A percentile compares a stretch with the other conserved stretches of the same genome.
Conservation (phyloP, 2,113 vertebrate species). For the Eleginops maclovinus region DNA sequence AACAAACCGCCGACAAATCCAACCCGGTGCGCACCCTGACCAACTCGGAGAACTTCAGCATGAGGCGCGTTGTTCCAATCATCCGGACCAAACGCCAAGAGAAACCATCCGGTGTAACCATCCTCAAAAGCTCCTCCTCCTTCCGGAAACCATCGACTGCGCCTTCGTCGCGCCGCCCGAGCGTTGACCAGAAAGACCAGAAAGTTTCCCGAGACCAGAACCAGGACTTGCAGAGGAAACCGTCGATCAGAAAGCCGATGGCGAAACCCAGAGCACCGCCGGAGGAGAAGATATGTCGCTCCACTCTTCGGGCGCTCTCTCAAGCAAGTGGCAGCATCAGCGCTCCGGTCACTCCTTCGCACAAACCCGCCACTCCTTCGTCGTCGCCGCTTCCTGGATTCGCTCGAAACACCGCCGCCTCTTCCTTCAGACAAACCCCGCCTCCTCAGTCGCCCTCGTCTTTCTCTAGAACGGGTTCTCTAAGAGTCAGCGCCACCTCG, state of each 20-base stretch:
- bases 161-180: slow-evolving; percentile 30
- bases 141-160: slow-evolving; percentile 17
- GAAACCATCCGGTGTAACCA: slow-evolving; percentile 20
- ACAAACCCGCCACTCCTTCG: slow-evolving; percentile 57
- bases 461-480: slow-evolving; percentile 17
- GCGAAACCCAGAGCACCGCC: slow-evolving; percentile 70
- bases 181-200: slow-evolving; percentile 56
- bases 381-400: slow-evolving; percentile 81
- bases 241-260: slow-evolving; percentile 78
- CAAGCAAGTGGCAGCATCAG: slow-evolving; percentile 48
- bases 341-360: slow-evolving; percentile 55
- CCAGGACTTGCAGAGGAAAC: slow-evolving; percentile 47
- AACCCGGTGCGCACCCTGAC: slow-evolving; percentile 85
- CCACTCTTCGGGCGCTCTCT: slow-evolving; percentile 73
- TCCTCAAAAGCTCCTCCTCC: slow-evolving; percentile 60
- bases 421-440: slow-evolving; percentile 85
- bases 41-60: slow-evolving; percentile 84
- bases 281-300: slow-evolving; percentile 88
- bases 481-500: slow-evolving; percentile 42
- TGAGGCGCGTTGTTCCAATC: slow-evolving; percentile 91
- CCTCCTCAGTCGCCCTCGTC: slow-evolving; percentile 8
- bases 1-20: slow-evolving; percentile 46
- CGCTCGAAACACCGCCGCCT: slow-evolving; percentile 89
- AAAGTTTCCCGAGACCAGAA: slow-evolving; percentile 75
- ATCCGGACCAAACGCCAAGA: slow-evolving; percentile 75